Conservation (phyloP, 2,797 vertebrate species). For the Anguilla marmorata region DNA sequence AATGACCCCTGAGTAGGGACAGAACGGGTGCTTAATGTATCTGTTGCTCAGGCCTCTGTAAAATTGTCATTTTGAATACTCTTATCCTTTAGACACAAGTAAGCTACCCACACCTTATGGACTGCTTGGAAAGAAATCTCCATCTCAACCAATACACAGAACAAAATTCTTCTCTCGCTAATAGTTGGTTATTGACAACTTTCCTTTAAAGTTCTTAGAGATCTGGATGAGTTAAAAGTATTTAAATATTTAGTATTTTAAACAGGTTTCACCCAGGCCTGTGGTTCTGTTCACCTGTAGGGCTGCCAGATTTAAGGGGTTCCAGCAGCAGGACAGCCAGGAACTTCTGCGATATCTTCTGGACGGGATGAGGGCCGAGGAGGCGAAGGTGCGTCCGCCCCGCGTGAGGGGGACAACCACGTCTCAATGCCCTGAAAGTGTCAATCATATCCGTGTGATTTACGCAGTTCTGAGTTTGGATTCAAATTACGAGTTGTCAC, state of each 20-base stretch:
- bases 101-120: not conserved
- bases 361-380: constrained; percentile 94
- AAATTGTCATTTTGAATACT: not conserved
- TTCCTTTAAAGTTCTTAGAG: not conserved
- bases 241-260: not conserved
- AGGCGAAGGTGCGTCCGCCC: constrained; percentile 72
- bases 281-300: constrained; percentile 60
- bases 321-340: constrained; percentile 97
- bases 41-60: not conserved
- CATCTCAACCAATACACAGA: not conserved
- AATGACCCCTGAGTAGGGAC: not conserved
- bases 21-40: not conserved
- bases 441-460: not conserved
- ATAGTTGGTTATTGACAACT: not conserved
- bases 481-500: not conserved
- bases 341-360: constrained; percentile 93
- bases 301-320: constrained; percentile 91
- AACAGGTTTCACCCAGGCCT: not conserved
- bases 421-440: not conserved
- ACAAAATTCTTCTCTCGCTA: not conserved
- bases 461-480: not conserved
- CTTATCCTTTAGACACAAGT: not conserved
- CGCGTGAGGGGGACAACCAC: not conserved
- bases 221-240: not conserved
- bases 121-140: not conserved